Evolutionary conservation across 1,140 invertebrate genomes (phyloP).

Genomic region (Ips typographus): DNA sequence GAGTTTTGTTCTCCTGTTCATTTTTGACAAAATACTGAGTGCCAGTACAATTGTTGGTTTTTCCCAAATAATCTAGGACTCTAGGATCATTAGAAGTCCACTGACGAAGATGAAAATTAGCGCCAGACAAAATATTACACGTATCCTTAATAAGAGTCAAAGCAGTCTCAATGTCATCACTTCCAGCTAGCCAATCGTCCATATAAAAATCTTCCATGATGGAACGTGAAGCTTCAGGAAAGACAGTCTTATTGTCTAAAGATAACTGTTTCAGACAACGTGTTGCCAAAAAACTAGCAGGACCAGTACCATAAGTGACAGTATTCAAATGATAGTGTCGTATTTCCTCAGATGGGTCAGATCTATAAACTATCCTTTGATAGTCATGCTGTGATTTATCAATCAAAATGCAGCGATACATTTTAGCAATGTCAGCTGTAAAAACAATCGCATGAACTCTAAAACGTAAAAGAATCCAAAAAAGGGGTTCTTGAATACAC

Average conservation of each 20-base stretch:
- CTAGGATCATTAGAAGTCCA: too few relatives aligned
- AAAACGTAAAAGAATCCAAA: constrained; percentile 52
- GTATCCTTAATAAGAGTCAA: neutral
- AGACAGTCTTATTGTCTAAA: constrained; percentile 30
- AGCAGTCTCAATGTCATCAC: neutral
- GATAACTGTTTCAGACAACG: constrained; percentile 44
- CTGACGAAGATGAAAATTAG: neutral
- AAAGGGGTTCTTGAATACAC: constrained; percentile 42
- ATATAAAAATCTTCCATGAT: constrained; percentile 51
- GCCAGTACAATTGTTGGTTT: neutral
- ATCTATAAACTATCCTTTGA: too few relatives aligned
- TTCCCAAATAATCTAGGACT: too few relatives aligned
- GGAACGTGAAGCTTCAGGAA: constrained; percentile 38
- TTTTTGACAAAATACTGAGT: constrained; percentile 1
- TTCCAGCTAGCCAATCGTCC: constrained; percentile 45
- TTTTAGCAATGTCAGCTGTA: too few relatives aligned
- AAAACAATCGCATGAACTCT: constrained; percentile 43
- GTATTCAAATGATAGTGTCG: too few relatives aligned
- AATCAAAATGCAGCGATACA: too few relatives aligned
- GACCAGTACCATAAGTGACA: constrained; percentile 36
- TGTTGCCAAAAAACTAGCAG: constrained; percentile 48
- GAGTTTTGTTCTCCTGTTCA: neutral
- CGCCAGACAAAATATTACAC: neutral
- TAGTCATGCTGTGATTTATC: too few relatives aligned
- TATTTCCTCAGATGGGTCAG: too few relatives aligned